These are phyloP conservation scores for Thomomys bottae DNA, from an alignment of 2,113 vertebrate species.

Conservation along the genomic window DNA sequence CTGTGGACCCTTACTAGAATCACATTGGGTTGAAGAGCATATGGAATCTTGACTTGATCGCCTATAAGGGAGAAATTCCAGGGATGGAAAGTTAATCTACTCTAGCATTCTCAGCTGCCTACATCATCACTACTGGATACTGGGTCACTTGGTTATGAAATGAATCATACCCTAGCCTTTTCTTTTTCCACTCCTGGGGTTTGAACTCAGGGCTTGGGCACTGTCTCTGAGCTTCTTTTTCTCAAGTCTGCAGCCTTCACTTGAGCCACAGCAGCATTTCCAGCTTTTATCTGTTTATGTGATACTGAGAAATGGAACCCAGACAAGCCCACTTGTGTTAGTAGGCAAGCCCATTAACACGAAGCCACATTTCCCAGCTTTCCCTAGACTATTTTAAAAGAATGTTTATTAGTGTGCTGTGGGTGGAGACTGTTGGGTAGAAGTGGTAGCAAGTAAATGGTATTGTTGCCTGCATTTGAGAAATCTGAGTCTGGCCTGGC, in stretches of 20 bases:
- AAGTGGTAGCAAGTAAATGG: background rate
- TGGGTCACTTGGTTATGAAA: background rate
- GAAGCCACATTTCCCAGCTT: too few species aligned
- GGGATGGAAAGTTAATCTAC: background rate
- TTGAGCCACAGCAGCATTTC: too few species aligned
- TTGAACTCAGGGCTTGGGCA: too few species aligned
- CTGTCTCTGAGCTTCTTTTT: too few species aligned
- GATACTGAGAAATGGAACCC: too few species aligned
- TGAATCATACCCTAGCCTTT: background rate
- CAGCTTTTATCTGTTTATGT: too few species aligned
- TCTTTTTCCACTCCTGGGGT: too few species aligned
- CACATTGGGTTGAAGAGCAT: constrained; percentile 67
- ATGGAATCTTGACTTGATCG: constrained; percentile 73
- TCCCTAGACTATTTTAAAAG: background rate
- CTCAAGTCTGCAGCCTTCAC: too few species aligned
- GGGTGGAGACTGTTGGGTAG: background rate
- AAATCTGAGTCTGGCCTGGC: background rate
- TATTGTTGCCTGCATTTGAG: background rate
- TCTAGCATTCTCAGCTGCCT: background rate
- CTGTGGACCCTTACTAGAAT: constrained; percentile 70
- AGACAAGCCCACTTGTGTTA: too few species aligned
- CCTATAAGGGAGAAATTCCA: constrained; percentile 40
- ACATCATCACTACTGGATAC: background rate
- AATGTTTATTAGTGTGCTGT: background rate
- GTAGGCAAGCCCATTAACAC: too few species aligned